Evolutionary conservation across 2,888 invertebrate species (phyloP).

Genomic region (Pecten maximus): DNA sequence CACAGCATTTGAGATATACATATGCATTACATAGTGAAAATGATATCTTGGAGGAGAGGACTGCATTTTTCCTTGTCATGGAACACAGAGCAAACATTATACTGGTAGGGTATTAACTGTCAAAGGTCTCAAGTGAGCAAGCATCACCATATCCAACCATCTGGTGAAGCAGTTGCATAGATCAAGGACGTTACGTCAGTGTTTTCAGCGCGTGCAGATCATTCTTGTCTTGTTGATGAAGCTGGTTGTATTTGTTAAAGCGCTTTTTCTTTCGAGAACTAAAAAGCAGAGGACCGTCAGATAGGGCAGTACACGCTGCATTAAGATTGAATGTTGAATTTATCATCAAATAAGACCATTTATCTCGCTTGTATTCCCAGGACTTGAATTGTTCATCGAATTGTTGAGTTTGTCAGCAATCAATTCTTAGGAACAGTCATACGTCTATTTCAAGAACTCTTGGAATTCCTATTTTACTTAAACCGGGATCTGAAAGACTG

Average conservation of each 20-base stretch:
- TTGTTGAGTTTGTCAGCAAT: constrained; percentile 25
- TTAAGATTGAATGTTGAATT: constrained; percentile 11
- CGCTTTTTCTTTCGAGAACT: not conserved
- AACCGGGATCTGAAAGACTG: not conserved
- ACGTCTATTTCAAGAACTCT: constrained; percentile 2
- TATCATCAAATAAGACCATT: constrained; percentile 20
- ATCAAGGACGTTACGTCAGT: constrained; percentile 4
- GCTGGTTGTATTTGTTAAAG: not conserved
- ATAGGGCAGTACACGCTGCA: not conserved
- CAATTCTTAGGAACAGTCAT: not conserved
- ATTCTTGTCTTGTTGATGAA: constrained; percentile 15
- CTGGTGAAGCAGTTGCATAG: constrained; percentile 12
- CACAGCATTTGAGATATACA: no score
- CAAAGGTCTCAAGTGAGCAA: constrained; percentile 25
- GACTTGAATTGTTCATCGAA: not conserved
- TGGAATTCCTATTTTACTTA: not conserved
- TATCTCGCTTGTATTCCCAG: not conserved
- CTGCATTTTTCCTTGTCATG: no score
- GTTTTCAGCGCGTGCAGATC: not conserved
- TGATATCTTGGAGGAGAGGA: no score
- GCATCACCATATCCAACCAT: not conserved
- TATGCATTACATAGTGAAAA: no score
- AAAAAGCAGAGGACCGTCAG: not conserved
- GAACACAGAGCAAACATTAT: not conserved
- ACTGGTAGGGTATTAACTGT: not conserved